Evolutionary conservation across 2,113 vertebrate species (phyloP).

Genomic region (Thermophis baileyi): DNA sequence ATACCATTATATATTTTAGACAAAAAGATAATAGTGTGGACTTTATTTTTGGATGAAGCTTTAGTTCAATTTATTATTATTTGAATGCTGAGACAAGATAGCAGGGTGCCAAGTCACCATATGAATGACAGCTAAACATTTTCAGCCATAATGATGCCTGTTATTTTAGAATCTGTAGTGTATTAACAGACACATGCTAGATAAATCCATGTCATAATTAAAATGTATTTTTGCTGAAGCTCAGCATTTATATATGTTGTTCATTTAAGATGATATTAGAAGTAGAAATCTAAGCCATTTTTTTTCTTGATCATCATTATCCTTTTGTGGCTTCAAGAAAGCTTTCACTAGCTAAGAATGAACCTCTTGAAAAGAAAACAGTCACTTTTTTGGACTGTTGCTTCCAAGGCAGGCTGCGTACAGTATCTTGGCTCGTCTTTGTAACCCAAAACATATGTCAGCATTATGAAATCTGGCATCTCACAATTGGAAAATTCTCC

Average conservation of each 20-base stretch:
- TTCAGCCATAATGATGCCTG: neutral
- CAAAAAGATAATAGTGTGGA: neutral
- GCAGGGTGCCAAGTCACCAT: neutral
- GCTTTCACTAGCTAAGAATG: neutral
- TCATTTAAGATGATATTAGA: neutral
- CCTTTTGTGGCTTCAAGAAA: rapidly evolving
- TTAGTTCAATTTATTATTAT: neutral
- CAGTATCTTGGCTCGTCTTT: rapidly evolving
- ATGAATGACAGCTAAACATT: neutral
- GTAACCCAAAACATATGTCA: rapidly evolving
- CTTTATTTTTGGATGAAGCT: neutral
- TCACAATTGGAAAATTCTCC: neutral
- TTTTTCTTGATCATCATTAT: neutral
- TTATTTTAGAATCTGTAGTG: neutral
- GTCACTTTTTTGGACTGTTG: neutral
- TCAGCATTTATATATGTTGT: neutral
- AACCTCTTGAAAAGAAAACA: neutral
- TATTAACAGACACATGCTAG: neutral
- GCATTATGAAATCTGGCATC: neutral
- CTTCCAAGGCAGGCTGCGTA: neutral
- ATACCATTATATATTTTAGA: neutral
- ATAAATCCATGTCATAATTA: neutral
- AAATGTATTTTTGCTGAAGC: neutral
- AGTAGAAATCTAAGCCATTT: neutral
- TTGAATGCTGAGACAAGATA: neutral